Base-by-base conservation (phyloP, 2,888 invertebrate genomes). In the Apamea epomidion region DNA sequence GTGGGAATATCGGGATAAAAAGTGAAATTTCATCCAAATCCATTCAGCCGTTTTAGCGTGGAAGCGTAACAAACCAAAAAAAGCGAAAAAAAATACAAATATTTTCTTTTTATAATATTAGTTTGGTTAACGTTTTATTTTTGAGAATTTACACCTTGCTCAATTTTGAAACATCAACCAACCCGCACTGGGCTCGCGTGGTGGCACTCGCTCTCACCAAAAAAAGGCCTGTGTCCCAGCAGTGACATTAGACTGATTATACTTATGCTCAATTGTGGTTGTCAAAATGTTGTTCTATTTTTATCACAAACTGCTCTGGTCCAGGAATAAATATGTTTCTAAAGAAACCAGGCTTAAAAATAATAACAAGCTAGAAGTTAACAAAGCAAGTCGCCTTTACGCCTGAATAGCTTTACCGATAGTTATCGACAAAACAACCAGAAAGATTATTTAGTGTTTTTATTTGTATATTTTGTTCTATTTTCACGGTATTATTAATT, bases 401-500 rank as follows among this genome's bases (percentile, higher is more conserved):
- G 72, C 37, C 16, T 83, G 75, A 81, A 73, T 77, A 68, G 58
- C 64, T 62, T 68, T 51, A 64, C 18, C 58, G 29, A 58, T 58
- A 42, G 21, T 80, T 71, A 54, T 73, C 25, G 1, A 72, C 21
- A 58, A 18, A 70, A 45, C 14, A 32, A 64, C 7, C n/a, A 48
- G 2, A 58, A 64, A 25, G 4, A 42, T 21, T 58, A 78, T 21
- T 0, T 8, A 37, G 58, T 70, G 25, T 73, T 76, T 69, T 58
- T 37, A 21, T 77, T 54, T 37, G 2, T 45, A 21, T 10, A 5
- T 70, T 18, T 62, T 51, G 60, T 73, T 21, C 1, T 76, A 21
- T 76, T 80, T 85, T 51, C 54, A 76, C 51, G 51, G 48, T 78
- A 48, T 60, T n/a, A 42, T 18, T 78, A 71, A 68, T 76, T 78